A percentile compares a stretch with the other conserved stretches of the same genome.
Conservation (phyloP, 2,888 invertebrate species). For the Protophormia terraenovae region DNA sequence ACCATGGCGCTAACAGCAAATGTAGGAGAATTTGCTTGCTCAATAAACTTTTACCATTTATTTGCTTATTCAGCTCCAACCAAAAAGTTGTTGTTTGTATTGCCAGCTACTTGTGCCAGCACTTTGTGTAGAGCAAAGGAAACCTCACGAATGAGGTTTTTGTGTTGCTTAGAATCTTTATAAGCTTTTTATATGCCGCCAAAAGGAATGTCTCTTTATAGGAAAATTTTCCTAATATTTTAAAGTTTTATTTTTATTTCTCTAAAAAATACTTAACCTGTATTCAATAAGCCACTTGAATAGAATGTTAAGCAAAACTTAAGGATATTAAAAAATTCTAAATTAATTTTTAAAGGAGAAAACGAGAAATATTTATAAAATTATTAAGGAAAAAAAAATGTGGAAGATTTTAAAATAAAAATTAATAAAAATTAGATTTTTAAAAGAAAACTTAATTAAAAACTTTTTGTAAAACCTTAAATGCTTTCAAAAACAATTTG, state of each 20-base stretch:
- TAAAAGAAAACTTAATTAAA: no score
- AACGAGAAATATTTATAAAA: no score
- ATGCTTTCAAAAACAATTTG: not conserved
- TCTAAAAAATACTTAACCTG: conserved; percentile 38
- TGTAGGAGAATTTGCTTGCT: not conserved
- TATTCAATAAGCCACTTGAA: conserved; percentile 51
- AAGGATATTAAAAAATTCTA: conserved; percentile 18
- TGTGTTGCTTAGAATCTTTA: not conserved
- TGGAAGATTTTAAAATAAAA: no score
- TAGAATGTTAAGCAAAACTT: conserved; percentile 27
- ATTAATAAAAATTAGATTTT: no score
- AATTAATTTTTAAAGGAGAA: conserved; percentile 54
- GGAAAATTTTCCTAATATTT: not conserved
- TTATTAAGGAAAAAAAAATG: no score
- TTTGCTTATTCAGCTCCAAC: not conserved
- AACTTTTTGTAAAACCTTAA: no score
- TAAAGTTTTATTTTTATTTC: conserved; percentile 3
- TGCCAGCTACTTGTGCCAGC: not conserved
- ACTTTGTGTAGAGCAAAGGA: not conserved
- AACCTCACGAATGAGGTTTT: conserved; percentile 5
- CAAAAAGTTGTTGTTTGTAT: not conserved
- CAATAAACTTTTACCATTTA: conserved; percentile 13
- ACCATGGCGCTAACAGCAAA: not conserved
- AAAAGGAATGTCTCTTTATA: conserved; percentile 11
- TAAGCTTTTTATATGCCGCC: conserved; percentile 14